Evolutionary conservation across 2,113 vertebrate species (phyloP).

Genomic region (Xenopus laevis): DNA sequence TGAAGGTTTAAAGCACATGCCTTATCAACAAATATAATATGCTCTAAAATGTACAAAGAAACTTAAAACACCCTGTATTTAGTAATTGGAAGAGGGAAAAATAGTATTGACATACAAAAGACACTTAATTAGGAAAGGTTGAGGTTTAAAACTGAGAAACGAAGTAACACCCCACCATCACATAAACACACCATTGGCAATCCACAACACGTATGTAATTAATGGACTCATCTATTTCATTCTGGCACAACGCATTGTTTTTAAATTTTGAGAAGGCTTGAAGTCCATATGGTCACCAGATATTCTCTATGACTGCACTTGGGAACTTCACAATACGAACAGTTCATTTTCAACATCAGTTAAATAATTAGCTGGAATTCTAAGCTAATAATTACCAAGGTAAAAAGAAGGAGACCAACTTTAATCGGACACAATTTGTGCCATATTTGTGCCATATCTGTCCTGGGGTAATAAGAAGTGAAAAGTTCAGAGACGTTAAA

Average conservation of each 20-base stretch:
- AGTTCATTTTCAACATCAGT: constrained; percentile 18
- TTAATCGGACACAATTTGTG: not conserved
- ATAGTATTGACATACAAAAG: not conserved
- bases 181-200: constrained; percentile 33
- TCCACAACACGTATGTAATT: constrained; percentile 51
- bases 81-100: too few relatives aligned
- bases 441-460: too few relatives aligned
- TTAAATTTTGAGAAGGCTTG: constrained; percentile 51
- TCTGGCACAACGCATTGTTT: constrained; percentile 50
- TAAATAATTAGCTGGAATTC: constrained; percentile 29
- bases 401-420: not conserved
- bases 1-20: too few relatives aligned
- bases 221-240: constrained; percentile 35
- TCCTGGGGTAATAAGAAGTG: not conserved
- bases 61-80: too few relatives aligned
- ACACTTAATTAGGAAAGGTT: not conserved
- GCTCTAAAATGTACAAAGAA: too few relatives aligned
- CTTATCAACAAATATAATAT: too few relatives aligned
- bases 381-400: constrained; percentile 11
- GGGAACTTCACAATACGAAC: not conserved
- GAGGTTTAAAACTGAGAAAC: not conserved
- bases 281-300: constrained; percentile 59
- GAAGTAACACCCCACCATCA: not conserved
- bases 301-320: constrained; percentile 16
- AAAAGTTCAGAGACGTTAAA: constrained; percentile 12